Percentiles rank a stretch among this genome's conserved stretches.
These are phyloP conservation scores for Gasteruption jaculator DNA, from an alignment of 2,888 invertebrate species.

Conservation along the genomic window DNA sequence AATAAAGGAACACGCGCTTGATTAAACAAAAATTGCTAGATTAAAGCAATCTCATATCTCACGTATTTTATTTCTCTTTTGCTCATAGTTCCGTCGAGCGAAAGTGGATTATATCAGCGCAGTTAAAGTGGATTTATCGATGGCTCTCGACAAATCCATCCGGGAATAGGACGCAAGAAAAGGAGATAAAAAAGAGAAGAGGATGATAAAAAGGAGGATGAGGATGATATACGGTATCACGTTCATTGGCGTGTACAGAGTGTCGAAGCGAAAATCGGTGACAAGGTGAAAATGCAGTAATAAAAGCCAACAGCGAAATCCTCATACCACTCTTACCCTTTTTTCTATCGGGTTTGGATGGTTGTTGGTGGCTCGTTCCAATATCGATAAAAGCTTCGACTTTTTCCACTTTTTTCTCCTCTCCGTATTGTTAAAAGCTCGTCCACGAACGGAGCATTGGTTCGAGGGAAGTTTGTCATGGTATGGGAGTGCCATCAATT, in stretches of 20 bases:
- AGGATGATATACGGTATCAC: constrained; percentile 22
- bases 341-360: constrained; percentile 10
- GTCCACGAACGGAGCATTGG: constrained; percentile 38
- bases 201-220: constrained; percentile 6
- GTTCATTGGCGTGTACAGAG: constrained; percentile 46
- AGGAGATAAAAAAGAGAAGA: neutral
- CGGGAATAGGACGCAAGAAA: constrained; percentile 16
- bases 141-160: constrained; percentile 19
- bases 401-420: no score
- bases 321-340: constrained; percentile 17
- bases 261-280: constrained; percentile 43
- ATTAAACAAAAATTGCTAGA: no score
- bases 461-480: constrained; percentile 40
- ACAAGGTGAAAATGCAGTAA: constrained; percentile 52
- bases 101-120: no score
- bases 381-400: constrained; percentile 50
- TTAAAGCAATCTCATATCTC: no score
- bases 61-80: no score
- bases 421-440: constrained; percentile 47
- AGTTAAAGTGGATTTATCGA: constrained; percentile 27
- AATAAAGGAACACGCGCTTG: no score
- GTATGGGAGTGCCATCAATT: constrained; percentile 54
- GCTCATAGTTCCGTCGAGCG: no score
- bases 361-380: constrained; percentile 26
- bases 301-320: constrained; percentile 45